phyloP scores from a whole-genome alignment of 2,888 invertebrate species.

The Dione juno region DNA sequence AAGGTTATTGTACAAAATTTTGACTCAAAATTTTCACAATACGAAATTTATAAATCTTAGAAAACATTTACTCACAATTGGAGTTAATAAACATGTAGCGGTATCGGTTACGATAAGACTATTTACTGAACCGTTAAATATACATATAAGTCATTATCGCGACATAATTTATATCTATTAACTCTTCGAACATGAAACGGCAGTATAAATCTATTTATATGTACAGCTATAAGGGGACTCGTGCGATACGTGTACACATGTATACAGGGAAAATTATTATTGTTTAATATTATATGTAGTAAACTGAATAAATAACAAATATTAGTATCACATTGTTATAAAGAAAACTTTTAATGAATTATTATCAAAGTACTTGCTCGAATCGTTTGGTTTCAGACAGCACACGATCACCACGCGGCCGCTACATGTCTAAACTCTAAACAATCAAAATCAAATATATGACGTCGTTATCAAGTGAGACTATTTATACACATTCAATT shows the following conservation, averaged over 20 bases:
- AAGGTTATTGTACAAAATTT: not conserved
- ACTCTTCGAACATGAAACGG: constrained; percentile 11
- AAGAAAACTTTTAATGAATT: no score
- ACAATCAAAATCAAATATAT: constrained; percentile 12
- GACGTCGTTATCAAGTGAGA: constrained; percentile 3
- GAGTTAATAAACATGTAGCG: not conserved
- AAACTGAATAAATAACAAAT: no score
- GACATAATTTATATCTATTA: constrained; percentile 37
- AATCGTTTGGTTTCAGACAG: not conserved
- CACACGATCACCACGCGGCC: constrained; percentile 20
- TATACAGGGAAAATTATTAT: not conserved
- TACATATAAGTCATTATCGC: constrained; percentile 27
- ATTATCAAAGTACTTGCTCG: no score
- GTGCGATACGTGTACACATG: not conserved
- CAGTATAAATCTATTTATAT: constrained; percentile 11
- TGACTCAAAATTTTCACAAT: not conserved
- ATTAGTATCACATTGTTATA: no score
- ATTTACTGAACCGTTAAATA: constrained; percentile 42
- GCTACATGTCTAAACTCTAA: not conserved
- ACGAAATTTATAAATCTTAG: constrained; percentile 5
- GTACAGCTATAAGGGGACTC: not conserved
- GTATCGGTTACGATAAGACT: constrained; percentile 30
- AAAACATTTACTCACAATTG: constrained; percentile 5
- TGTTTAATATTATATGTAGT: no score
- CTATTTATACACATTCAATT: constrained; percentile 14